Evolutionary conservation across 2,113 vertebrate genomes (phyloP), one percentile per base, ranked within the genome.

Genomic region (Neogobius melanostomus): DNA sequence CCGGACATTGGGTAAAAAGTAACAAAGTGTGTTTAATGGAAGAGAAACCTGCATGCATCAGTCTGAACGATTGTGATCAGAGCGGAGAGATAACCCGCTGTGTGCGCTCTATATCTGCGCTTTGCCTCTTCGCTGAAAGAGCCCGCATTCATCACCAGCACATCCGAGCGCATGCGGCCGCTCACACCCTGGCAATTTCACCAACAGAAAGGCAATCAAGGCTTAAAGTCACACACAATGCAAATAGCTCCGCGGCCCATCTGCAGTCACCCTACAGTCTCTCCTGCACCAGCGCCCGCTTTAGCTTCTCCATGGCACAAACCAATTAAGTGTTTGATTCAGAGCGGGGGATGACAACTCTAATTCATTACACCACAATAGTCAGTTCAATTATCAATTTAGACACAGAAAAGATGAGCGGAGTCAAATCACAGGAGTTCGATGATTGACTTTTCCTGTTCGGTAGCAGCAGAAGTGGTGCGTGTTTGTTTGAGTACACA

Each of bases 321-420:
- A 82, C 87, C 91, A 90, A 92, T 92, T 92, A 91, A 87, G 77
- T 64, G 76, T 83, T 85, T 81, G 74, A 89, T 82, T 88, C 79
- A 62, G 77, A 85, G 87, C 74, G 47, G 43, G 17, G 76, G 83
- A 87, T 80, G 83, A 90, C 74, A 82, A 69, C 73, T 62, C 76
- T 91, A 91, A 93, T 88, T 91, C 89, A 92, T 93, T 90, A 90
- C 85, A 88, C 75, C 81, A 85, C 80, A 64, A 88, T 83, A 82
- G 77, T 85, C 74, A 63, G 88, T 91, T 90, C 81, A 89, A 90
- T 92, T 90, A 92, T 89, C 88, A 90, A 87, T 91, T 87, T 84
- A 69, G 81, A 64, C 72, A 79, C 75, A 78, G 79, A 86, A 74
- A 68, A 56, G 9, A 74, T 76, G 60, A 83, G 81, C 62, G 54